phyloP scores from a whole-genome alignment of 2,888 invertebrate species.

The Perizoma affinitatum region DNA sequence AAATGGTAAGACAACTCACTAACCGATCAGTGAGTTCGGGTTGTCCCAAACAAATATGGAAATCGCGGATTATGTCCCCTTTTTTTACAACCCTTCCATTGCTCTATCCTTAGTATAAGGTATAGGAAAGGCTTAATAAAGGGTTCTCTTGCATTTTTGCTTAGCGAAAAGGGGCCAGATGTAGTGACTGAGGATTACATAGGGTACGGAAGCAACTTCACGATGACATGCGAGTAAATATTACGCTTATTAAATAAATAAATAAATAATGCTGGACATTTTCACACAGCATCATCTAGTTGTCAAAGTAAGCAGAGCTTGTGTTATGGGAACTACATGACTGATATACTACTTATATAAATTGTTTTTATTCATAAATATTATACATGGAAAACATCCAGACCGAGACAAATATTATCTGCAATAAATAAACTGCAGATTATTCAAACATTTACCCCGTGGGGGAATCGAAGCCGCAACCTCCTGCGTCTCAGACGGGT shows the following conservation, averaged over 20 bases:
- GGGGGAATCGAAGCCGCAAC: too few species aligned
- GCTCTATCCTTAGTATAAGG: conserved; percentile 60
- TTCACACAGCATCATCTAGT: too few species aligned
- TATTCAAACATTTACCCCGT: too few species aligned
- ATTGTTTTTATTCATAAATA: too few species aligned
- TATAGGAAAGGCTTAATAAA: conserved; percentile 52
- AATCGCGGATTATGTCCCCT: conserved; percentile 71
- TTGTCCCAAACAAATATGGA: conserved; percentile 67
- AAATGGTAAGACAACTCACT: conserved; percentile 31
- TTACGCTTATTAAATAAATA: conserved; percentile 28
- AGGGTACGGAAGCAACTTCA: conserved; percentile 44
- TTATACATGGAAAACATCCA: too few species aligned
- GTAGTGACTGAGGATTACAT: conserved; percentile 55
- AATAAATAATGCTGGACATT: too few species aligned
- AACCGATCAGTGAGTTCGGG: conserved; percentile 47
- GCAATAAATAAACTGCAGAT: too few species aligned
- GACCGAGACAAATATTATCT: too few species aligned
- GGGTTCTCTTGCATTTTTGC: conserved; percentile 60
- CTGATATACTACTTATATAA: too few species aligned
- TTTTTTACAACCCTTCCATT: conserved; percentile 68
- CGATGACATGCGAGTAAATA: conserved; percentile 64
- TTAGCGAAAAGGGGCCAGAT: conserved; percentile 57
- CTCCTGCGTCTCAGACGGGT: too few species aligned
- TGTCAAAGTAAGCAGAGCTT: too few species aligned
- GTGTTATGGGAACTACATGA: too few species aligned